Evolutionary conservation across 2,797 vertebrate genomes (phyloP).

Genomic region (Calcarius lapponicus): DNA sequence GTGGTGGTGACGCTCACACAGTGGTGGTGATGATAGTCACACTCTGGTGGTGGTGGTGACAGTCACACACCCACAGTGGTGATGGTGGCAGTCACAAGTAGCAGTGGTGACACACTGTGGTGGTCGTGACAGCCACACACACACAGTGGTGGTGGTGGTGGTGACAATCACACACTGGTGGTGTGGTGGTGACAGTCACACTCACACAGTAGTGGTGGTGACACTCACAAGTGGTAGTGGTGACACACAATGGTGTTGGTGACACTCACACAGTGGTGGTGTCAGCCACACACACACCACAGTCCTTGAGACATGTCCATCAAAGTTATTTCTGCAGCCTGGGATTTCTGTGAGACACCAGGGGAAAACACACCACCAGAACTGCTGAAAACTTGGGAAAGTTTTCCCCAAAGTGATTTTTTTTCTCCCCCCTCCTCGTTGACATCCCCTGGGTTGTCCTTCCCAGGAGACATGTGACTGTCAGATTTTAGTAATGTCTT

Average conservation of each 20-base stretch:
- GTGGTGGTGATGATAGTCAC: neutral
- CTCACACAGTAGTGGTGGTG: too few relatives aligned
- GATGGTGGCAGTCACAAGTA: neutral
- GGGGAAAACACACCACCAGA: neutral
- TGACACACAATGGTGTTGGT: neutral
- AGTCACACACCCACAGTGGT: too few relatives aligned
- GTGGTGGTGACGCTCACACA: too few relatives aligned
- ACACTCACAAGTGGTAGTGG: too few relatives aligned
- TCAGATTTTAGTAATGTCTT: neutral
- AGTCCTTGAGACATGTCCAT: neutral
- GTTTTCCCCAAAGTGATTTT: neutral
- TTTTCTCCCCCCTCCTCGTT: fast-evolving
- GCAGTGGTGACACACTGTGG: neutral
- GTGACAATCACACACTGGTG: neutral
- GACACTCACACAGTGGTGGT: too few relatives aligned
- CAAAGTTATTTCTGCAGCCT: neutral
- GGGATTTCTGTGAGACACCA: fast-evolving
- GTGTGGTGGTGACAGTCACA: too few relatives aligned
- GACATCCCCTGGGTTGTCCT: neutral
- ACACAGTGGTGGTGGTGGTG: too few relatives aligned
- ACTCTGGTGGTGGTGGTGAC: neutral
- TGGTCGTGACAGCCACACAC: too few relatives aligned
- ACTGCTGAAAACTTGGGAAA: neutral
- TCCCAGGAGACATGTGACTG: neutral
- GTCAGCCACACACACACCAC: fast-evolving